Evolutionary conservation across 2,797 vertebrate species (phyloP).

Genomic region (Enteromius trimaculatus): DNA sequence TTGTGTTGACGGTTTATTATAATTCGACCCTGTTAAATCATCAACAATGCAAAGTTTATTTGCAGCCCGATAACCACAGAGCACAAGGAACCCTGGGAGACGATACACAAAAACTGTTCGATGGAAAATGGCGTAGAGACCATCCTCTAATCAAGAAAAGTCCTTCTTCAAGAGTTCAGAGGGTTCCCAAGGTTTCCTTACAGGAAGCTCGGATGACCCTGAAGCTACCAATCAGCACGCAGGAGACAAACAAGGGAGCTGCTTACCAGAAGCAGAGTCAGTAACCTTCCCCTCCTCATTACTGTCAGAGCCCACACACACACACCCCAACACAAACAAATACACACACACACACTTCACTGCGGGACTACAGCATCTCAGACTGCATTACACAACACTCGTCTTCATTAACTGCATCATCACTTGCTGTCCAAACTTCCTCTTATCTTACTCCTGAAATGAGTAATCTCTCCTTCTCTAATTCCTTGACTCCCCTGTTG

Average conservation of each 20-base stretch:
- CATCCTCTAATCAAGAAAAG: background rate
- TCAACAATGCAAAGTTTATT: background rate
- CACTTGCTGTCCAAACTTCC: slow-evolving; percentile 28
- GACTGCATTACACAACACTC: slow-evolving; percentile 61
- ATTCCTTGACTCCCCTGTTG: background rate
- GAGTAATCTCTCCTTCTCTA: background rate
- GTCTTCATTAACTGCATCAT: slow-evolving; percentile 61
- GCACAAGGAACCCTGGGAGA: background rate
- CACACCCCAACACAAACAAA: slow-evolving; percentile 37
- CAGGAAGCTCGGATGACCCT: slow-evolving; percentile 20
- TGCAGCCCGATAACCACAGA: background rate
- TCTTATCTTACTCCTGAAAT: slow-evolving; percentile 13
- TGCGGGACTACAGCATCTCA: background rate
- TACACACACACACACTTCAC: slow-evolving; percentile 22
- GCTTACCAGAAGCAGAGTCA: slow-evolving; percentile 46
- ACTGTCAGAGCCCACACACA: slow-evolving; percentile 26
- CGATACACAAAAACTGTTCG: background rate
- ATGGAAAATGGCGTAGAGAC: background rate
- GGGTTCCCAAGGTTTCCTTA: slow-evolving; percentile 14
- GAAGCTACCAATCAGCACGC: slow-evolving; percentile 28
- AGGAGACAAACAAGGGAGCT: slow-evolving; percentile 14
- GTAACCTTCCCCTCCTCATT: slow-evolving; percentile 34
- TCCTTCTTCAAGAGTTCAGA: background rate
- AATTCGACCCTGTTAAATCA: background rate
- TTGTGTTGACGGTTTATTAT: too few relatives aligned